Conservation (phyloP, 2,113 vertebrate species). For the Chlorodrepanis virens region DNA sequence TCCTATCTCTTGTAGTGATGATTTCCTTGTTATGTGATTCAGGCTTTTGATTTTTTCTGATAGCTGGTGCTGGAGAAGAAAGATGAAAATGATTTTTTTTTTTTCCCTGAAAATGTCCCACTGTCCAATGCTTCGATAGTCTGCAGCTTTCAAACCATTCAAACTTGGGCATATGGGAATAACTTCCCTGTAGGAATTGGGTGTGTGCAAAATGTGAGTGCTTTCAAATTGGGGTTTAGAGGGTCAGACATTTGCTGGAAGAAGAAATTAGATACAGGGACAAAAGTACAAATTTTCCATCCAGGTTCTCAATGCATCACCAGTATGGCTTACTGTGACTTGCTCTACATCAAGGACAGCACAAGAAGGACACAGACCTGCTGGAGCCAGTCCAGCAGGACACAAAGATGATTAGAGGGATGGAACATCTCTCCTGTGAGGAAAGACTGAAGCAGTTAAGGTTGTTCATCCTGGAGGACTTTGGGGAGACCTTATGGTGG, state of each 20-base stretch:
- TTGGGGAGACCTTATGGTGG: neutral
- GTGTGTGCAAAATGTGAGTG: neutral
- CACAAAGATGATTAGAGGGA: neutral
- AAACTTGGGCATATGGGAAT: neutral
- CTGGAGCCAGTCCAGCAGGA: neutral
- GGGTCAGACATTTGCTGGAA: neutral
- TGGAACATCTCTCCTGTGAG: neutral
- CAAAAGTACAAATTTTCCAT: neutral
- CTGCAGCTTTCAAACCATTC: neutral
- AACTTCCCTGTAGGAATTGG: neutral
- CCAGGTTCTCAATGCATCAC: neutral
- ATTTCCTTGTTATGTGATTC: neutral
- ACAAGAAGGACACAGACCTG: neutral
- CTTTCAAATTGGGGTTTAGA: neutral
- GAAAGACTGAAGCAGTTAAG: neutral
- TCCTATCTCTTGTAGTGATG: neutral
- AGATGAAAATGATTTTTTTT: neutral
- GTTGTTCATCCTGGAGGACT: neutral
- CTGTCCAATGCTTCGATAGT: neutral
- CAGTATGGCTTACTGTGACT: neutral
- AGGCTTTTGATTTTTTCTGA: neutral
- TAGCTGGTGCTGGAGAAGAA: neutral
- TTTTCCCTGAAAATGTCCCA: neutral
- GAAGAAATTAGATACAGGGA: neutral
- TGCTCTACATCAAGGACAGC: neutral